Evolutionary conservation across 2,888 invertebrate species (phyloP).

Genomic region (Myathropa florea): DNA sequence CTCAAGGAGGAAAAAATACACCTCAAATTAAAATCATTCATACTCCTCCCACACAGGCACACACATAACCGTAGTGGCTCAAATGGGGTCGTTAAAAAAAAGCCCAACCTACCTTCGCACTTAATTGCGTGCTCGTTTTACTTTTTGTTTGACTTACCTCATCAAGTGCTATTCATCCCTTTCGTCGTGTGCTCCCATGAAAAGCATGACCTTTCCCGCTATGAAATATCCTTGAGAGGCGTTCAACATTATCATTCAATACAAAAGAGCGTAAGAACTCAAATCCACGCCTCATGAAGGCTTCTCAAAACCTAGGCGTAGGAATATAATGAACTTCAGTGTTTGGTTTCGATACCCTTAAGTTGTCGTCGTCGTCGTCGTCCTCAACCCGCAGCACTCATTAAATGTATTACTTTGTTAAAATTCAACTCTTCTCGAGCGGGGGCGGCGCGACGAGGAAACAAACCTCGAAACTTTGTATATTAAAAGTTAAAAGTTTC

Average conservation of each 20-base stretch:
- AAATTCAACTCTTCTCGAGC: not conserved
- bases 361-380: not conserved
- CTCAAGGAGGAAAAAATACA: not conserved
- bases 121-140: slow-evolving; percentile 7
- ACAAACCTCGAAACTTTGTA: slow-evolving; percentile 23
- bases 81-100: not conserved
- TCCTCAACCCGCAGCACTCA: not conserved
- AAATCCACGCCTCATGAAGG: not conserved
- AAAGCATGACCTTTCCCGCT: slow-evolving; percentile 17
- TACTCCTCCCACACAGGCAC: not conserved
- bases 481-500: slow-evolving; percentile 42
- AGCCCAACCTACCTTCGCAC: not conserved
- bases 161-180: slow-evolving; percentile 11
- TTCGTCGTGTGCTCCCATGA: not conserved
- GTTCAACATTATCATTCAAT: slow-evolving; percentile 31
- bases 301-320: not conserved
- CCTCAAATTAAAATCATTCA: not conserved
- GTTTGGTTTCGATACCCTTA: slow-evolving; percentile 21
- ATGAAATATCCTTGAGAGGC: slow-evolving; percentile 15
- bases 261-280: not conserved
- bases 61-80: not conserved
- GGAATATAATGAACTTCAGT: not conserved
- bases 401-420: not conserved
- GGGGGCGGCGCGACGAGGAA: not conserved
- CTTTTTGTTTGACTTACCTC: slow-evolving; percentile 8